Percentiles rank a stretch among this genome's conserved stretches.
Evolutionary conservation across 2,797 vertebrate species (phyloP).

Genomic region (Scomberomorus guttatus): DNA sequence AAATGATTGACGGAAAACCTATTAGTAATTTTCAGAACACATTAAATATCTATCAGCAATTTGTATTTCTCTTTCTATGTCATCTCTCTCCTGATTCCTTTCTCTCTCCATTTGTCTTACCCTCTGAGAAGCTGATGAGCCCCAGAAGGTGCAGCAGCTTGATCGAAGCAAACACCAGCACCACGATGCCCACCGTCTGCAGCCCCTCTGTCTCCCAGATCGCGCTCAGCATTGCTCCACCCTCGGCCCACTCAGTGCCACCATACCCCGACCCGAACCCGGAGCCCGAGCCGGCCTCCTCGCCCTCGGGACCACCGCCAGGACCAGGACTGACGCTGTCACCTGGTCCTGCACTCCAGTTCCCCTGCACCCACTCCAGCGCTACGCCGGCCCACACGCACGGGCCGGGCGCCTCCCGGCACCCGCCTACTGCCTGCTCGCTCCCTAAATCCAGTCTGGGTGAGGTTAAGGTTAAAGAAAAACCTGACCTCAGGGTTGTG

Average conservation of each 20-base stretch:
- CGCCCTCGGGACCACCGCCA: slow-evolving; percentile 63
- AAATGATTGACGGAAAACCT: slow-evolving; percentile 19
- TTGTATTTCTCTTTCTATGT: not conserved
- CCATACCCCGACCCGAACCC: slow-evolving; percentile 88
- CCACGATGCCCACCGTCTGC: slow-evolving; percentile 98
- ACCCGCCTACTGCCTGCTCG: slow-evolving; percentile 74
- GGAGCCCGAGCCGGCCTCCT: slow-evolving; percentile 78
- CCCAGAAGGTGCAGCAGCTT: slow-evolving; percentile 99
- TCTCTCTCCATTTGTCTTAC: slow-evolving; percentile 85
- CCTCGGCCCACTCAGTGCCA: slow-evolving; percentile 77
- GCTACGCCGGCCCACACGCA: slow-evolving; percentile 69
- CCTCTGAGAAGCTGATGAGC: slow-evolving; percentile 99
- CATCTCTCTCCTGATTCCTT: not conserved
- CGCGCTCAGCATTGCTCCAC: slow-evolving; percentile 91
- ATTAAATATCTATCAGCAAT: not conserved
- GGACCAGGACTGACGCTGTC: slow-evolving; percentile 60
- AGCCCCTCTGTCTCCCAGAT: slow-evolving; percentile 99
- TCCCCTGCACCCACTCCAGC: slow-evolving; percentile 82
- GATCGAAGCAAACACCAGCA: slow-evolving; percentile 97
- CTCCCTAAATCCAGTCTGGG: slow-evolving; percentile 79
- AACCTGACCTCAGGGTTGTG: slow-evolving; percentile 42
- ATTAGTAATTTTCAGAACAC: slow-evolving; percentile 20
- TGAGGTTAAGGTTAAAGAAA: not conserved
- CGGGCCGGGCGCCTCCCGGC: slow-evolving; percentile 74
- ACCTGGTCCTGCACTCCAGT: slow-evolving; percentile 83